Percentiles rank a stretch among this genome's conserved stretches.
Evolutionary conservation across 2,113 vertebrate species (phyloP).

Genomic region (Microcebus murinus): DNA sequence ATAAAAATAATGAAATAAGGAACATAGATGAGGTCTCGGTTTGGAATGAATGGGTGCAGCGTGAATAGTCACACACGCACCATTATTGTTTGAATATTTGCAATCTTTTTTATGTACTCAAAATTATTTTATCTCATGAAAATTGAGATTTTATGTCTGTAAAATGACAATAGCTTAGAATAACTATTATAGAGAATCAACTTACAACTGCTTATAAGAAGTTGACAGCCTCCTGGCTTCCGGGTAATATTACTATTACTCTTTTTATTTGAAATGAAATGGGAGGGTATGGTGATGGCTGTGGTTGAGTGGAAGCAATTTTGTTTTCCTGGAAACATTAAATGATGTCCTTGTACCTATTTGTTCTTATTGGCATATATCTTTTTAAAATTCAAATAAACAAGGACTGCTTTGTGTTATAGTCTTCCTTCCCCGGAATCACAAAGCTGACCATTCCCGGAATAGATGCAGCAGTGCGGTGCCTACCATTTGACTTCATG

Average conservation of each 20-base stretch:
- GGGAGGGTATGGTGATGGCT: background rate
- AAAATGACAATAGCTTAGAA: background rate
- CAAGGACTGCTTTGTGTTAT: background rate
- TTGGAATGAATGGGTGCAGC: background rate
- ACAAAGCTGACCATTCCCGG: background rate
- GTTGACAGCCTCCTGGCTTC: background rate
- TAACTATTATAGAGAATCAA: background rate
- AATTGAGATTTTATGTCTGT: background rate
- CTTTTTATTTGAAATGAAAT: background rate
- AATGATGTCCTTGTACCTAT: conserved; percentile 1
- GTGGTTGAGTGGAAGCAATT: background rate
- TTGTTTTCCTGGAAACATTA: conserved; percentile 15
- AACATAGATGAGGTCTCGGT: background rate
- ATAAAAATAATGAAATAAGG: background rate
- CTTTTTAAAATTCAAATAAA: conserved; percentile 24
- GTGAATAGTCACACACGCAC: background rate
- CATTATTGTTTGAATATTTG: background rate
- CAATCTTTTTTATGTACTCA: background rate
- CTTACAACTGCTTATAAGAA: background rate
- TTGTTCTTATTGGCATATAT: background rate
- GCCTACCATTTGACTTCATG: background rate
- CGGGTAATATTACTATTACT: background rate
- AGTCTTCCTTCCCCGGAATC: background rate
- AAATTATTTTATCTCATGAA: background rate
- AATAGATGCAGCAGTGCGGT: background rate